Conservation (phyloP, 1,140 invertebrate species). For the Stegodyphus dumicola region DNA sequence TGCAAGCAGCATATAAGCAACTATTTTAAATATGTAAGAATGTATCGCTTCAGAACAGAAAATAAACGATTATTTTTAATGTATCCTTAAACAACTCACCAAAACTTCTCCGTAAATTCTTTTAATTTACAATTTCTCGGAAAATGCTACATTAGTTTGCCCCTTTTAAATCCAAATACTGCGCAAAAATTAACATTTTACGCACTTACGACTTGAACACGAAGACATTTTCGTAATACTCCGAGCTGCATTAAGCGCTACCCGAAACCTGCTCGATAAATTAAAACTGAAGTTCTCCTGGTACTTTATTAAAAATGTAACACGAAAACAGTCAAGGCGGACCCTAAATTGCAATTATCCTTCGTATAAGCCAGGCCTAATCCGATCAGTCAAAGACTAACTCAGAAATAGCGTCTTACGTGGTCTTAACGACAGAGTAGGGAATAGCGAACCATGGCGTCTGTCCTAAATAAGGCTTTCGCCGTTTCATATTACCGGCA, state of each 20-base stretch:
- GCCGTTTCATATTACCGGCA: too few relatives aligned
- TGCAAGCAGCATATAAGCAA: too few relatives aligned
- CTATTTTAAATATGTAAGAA: too few relatives aligned
- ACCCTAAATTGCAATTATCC: slow-evolving; percentile 23
- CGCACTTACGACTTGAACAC: too few relatives aligned
- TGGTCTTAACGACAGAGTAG: slow-evolving; percentile 10
- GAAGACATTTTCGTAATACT: neutral
- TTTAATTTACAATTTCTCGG: slow-evolving; percentile 2
- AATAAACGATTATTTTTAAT: too few relatives aligned
- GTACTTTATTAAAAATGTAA: slow-evolving; percentile 13
- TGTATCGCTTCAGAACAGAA: too few relatives aligned
- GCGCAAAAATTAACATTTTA: neutral
- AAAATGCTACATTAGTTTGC: neutral
- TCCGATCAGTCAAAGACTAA: slow-evolving; percentile 19
- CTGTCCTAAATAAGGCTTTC: too few relatives aligned
- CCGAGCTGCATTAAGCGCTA: too few relatives aligned
- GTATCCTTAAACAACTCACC: neutral
- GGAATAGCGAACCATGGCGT: neutral
- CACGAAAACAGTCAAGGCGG: neutral
- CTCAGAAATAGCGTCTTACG: neutral
- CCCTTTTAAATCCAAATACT: neutral
- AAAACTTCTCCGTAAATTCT: neutral
- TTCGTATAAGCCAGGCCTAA: slow-evolving; percentile 3
- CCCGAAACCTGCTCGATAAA: neutral
- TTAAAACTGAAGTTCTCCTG: neutral